Percentiles rank a stretch among this genome's conserved stretches.
Evolutionary conservation across 2,888 invertebrate species (phyloP).

Genomic region (Ecliptopera silaceata): DNA sequence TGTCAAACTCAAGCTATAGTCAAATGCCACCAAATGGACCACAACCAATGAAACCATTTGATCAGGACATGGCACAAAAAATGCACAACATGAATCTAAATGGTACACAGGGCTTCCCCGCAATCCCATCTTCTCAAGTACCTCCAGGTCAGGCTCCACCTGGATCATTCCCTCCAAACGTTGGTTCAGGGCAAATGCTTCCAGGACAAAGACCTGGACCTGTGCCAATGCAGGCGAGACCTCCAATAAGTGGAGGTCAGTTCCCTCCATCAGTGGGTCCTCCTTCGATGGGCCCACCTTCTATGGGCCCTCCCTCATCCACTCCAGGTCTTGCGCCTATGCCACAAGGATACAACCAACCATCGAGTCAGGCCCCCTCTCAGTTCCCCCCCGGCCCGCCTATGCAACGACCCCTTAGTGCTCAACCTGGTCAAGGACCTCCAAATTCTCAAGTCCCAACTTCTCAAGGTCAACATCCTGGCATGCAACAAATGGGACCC

Average conservation of each 20-base stretch:
- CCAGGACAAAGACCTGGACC: conserved; percentile 41
- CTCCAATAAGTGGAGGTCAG: conserved; percentile 51
- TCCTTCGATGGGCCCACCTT: conserved; percentile 46
- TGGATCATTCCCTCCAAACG: conserved; percentile 58
- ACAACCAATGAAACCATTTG: conserved; percentile 46
- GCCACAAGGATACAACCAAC: conserved; percentile 45
- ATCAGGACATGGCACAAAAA: conserved; percentile 71
- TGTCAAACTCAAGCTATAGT: conserved; percentile 68
- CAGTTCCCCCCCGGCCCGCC: conserved; percentile 44
- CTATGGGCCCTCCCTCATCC: conserved; percentile 49
- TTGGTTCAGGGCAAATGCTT: conserved; percentile 47
- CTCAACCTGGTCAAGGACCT: conserved; percentile 44
- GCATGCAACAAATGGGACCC: conserved; percentile 29
- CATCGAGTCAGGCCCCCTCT: conserved; percentile 41
- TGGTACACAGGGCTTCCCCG: conserved; percentile 60
- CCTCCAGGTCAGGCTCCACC: conserved; percentile 59
- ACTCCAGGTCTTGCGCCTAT: conserved; percentile 46
- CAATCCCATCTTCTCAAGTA: conserved; percentile 65
- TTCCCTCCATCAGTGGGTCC: conserved; percentile 48
- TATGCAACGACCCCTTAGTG: conserved; percentile 50
- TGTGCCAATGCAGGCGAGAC: conserved; percentile 41
- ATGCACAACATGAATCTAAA: conserved; percentile 75
- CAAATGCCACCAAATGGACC: conserved; percentile 63
- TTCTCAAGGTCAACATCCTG: conserved; percentile 41
- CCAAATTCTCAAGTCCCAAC: conserved; percentile 39